Evolutionary conservation across 1,140 invertebrate species (phyloP).

Genomic region (Lasioglossum baleicum): DNA sequence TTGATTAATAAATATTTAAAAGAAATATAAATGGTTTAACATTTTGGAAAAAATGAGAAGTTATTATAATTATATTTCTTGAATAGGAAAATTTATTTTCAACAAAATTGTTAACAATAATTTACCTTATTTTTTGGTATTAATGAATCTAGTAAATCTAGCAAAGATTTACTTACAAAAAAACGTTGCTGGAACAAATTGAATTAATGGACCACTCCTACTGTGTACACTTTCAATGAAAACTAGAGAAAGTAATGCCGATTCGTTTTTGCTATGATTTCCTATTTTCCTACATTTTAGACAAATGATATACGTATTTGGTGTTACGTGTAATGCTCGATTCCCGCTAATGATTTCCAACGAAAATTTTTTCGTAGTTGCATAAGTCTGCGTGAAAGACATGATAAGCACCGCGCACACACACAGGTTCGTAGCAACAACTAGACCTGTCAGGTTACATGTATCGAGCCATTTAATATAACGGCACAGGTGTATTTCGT

Average conservation of each 20-base stretch:
- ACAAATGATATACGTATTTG: not conserved
- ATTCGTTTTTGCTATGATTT: not conserved
- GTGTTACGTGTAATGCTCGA: not conserved
- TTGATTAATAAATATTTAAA: no score
- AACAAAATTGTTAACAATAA: no score
- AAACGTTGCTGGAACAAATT: no score
- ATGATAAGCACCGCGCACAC: not conserved
- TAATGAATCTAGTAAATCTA: no score
- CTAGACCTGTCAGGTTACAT: constrained; percentile 8
- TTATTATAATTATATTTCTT: no score
- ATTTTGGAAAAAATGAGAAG: no score
- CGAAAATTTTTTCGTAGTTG: constrained; percentile 2
- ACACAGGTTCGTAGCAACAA: not conserved
- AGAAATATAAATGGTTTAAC: no score
- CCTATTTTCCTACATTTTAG: constrained; percentile 1
- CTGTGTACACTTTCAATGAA: not conserved
- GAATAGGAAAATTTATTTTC: no score
- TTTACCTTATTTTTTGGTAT: no score
- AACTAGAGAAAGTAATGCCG: constrained; percentile 8
- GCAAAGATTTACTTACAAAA: no score
- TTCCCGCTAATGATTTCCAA: not conserved
- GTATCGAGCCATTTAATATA: constrained; percentile 9
- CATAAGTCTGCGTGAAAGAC: not conserved
- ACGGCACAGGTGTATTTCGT: not conserved
- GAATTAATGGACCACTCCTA: not conserved